Evolutionary conservation across 2,797 vertebrate species (phyloP).

Genomic region (Pangasius krempfi): DNA sequence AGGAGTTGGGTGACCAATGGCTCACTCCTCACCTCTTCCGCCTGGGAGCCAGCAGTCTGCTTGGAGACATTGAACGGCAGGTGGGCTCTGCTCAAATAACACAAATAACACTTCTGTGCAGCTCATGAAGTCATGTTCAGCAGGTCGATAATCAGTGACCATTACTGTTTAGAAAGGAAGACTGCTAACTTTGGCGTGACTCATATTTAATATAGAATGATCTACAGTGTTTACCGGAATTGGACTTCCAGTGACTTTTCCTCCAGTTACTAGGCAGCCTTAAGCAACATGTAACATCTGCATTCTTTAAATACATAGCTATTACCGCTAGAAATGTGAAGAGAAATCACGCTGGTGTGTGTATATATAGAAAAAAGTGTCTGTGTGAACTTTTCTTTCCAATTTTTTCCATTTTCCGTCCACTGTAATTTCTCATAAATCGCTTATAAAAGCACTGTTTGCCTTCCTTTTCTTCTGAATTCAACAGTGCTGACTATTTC

Average conservation of each 20-base stretch:
- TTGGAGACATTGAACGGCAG: constrained; percentile 93
- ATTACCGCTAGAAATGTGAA: constrained; percentile 20
- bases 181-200: neutral
- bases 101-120: neutral
- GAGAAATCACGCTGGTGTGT: neutral
- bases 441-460: constrained; percentile 15
- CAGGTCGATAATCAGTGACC: neutral
- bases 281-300: neutral
- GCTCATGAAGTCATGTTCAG: neutral
- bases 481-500: neutral
- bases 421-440: neutral
- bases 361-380: constrained; percentile 2
- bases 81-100: constrained; percentile 62
- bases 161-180: constrained; percentile 27
- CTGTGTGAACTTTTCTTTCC: neutral
- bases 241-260: neutral
- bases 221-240: neutral
- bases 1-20: constrained; percentile 91
- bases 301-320: neutral
- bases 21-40: constrained; percentile 86
- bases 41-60: constrained; percentile 89
- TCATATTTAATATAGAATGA: neutral
- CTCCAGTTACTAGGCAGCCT: neutral
- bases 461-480: neutral
- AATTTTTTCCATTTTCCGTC: neutral